phyloP scores from a whole-genome alignment of 2,113 vertebrate species.

The Rynchops niger region DNA sequence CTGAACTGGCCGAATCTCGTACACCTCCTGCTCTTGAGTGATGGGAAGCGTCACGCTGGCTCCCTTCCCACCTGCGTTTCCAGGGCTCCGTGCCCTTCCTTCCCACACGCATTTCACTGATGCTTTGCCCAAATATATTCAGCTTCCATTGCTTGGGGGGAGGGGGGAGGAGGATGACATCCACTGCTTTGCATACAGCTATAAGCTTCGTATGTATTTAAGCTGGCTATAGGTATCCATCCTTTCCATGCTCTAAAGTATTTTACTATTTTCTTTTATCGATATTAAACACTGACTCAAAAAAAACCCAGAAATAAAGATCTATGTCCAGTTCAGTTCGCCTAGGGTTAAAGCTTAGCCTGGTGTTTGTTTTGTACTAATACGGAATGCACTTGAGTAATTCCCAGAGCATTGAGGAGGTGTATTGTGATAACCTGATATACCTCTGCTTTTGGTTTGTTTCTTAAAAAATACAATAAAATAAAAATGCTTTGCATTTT shows the following conservation, averaged over 20 bases:
- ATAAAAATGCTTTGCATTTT: conserved; percentile 55
- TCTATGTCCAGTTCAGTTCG: conserved; percentile 6
- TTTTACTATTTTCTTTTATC: conserved; percentile 20
- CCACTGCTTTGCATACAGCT: conserved; percentile 38
- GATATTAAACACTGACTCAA: neutral
- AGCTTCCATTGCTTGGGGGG: conserved; percentile 33
- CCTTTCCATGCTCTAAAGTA: conserved; percentile 5
- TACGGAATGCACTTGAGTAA: conserved; percentile 80
- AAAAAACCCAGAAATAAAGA: neutral
- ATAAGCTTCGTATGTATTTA: conserved; percentile 9
- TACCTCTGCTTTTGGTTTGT: conserved; percentile 75
- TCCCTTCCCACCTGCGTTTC: neutral
- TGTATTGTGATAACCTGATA: conserved; percentile 54
- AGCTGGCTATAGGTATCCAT: conserved; percentile 28
- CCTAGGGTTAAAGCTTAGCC: conserved; percentile 45
- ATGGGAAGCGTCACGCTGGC: neutral
- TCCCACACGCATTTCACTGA: conserved; percentile 1
- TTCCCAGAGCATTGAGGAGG: conserved; percentile 73
- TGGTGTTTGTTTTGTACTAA: conserved; percentile 74
- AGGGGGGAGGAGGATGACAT: neutral
- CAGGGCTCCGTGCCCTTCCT: neutral
- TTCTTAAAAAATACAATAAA: conserved; percentile 11
- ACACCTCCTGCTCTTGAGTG: neutral
- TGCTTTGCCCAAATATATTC: conserved; percentile 38
- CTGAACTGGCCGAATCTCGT: neutral